A percentile compares a stretch with the other conserved stretches of the same genome.
These are phyloP conservation scores for Porites cylindrica DNA, from an alignment of 92 coral and sea anemone species.

Conservation along the genomic window DNA sequence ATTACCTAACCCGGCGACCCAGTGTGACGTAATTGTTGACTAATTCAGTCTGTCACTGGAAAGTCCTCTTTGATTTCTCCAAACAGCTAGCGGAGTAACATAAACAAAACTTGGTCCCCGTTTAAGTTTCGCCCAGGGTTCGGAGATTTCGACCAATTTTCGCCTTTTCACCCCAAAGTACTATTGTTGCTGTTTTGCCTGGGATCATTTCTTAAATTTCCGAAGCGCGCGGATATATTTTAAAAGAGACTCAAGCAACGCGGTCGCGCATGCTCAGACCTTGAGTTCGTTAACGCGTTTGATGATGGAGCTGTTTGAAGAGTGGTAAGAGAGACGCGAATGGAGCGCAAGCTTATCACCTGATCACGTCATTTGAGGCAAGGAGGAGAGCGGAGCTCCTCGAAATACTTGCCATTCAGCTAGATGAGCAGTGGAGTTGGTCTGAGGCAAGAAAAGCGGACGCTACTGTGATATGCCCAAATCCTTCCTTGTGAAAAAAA, in stretches of 20 bases:
- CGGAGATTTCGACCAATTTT: conserved; percentile 4
- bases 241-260: neutral
- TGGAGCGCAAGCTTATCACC: conserved; percentile 35
- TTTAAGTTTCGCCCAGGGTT: neutral
- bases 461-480: conserved; percentile 90
- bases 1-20: conserved; percentile 72
- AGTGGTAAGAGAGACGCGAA: conserved; percentile 28
- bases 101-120: neutral
- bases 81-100: conserved; percentile 41
- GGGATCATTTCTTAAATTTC: neutral
- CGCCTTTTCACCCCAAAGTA: neutral
- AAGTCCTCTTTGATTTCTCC: conserved; percentile 34
- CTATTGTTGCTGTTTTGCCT: neutral
- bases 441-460: conserved; percentile 18
- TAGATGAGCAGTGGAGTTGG: conserved; percentile 56
- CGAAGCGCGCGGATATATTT: neutral
- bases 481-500: conserved; percentile 96
- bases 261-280: conserved; percentile 60
- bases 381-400: conserved; percentile 59
- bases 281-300: conserved; percentile 22
- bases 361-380: conserved; percentile 63
- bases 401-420: conserved; percentile 46
- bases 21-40: conserved; percentile 86
- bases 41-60: conserved; percentile 62
- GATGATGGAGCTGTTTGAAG: conserved; percentile 16